Conservation (phyloP, 2,113 vertebrate species). For the Amphilophus citrinellus region DNA sequence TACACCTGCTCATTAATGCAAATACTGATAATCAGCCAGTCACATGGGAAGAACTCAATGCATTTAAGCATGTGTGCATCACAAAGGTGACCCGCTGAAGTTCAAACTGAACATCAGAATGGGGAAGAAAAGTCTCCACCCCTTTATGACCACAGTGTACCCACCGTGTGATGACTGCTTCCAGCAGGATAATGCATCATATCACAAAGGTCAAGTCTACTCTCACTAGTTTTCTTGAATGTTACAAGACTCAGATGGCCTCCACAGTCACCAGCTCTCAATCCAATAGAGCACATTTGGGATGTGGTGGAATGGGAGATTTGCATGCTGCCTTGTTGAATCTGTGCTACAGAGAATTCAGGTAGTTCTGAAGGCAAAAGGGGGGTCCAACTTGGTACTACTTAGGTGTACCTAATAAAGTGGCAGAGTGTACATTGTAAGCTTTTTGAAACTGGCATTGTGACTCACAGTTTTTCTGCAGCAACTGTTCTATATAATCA, state of each 20-base stretch:
- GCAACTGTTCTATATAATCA: neutral
- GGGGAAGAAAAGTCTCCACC: too few relatives aligned
- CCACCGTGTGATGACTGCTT: neutral
- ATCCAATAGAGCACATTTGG: neutral
- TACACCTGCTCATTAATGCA: neutral
- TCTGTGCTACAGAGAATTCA: neutral
- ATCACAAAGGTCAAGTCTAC: neutral
- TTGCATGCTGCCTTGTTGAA: too few relatives aligned
- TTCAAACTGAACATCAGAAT: too few relatives aligned
- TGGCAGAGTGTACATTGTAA: neutral
- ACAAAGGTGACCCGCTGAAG: neutral
- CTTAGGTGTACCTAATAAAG: neutral
- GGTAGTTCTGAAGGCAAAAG: neutral
- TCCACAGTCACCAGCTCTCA: neutral
- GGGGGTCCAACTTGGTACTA: neutral
- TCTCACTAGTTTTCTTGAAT: neutral
- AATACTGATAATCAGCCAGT: neutral
- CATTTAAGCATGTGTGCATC: neutral
- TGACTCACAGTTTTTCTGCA: neutral
- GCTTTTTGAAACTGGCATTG: neutral
- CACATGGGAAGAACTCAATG: neutral
- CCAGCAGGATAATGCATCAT: neutral
- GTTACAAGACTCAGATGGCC: accelerated
- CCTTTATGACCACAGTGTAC: neutral
- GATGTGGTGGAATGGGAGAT: neutral